phyloP scores from a whole-genome alignment of 1,140 invertebrate species.

The Aplysia californica region DNA sequence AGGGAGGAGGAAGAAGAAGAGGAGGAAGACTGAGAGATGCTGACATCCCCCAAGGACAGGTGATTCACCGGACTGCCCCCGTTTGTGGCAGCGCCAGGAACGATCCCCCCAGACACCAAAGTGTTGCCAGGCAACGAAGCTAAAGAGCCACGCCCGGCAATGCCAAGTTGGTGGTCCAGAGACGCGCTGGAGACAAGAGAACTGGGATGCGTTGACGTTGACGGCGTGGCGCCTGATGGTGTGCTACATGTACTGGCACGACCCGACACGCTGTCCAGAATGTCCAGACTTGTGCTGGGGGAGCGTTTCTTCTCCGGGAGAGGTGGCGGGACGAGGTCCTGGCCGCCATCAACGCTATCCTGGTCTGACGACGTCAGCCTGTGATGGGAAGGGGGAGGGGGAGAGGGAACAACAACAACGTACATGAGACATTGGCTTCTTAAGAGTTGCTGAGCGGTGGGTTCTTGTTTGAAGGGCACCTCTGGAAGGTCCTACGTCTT shows the following conservation, averaged over 20 bases:
- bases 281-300: constrained; percentile 33
- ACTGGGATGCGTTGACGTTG: neutral
- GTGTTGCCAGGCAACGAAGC: too few relatives aligned
- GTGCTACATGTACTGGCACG: neutral
- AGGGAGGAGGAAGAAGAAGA: constrained; percentile 7
- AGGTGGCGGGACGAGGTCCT: constrained; percentile 51
- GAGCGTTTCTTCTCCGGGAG: constrained; percentile 52
- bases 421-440: too few relatives aligned
- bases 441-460: too few relatives aligned
- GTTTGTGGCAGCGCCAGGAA: neutral
- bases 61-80: neutral
- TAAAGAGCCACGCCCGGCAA: neutral
- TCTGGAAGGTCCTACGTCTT: too few relatives aligned
- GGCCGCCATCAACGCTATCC: too few relatives aligned
- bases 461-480: too few relatives aligned
- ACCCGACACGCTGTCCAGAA: constrained; percentile 15
- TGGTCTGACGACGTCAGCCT: too few relatives aligned
- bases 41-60: constrained; percentile 2
- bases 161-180: constrained; percentile 1
- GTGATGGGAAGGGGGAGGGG: too few relatives aligned
- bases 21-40: constrained; percentile 7
- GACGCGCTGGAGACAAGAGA: neutral
- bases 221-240: too few relatives aligned
- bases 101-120: too few relatives aligned
- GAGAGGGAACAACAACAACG: too few relatives aligned